Evolutionary conservation across 2,113 vertebrate species (phyloP).

Genomic region (Spheniscus mendiculus): DNA sequence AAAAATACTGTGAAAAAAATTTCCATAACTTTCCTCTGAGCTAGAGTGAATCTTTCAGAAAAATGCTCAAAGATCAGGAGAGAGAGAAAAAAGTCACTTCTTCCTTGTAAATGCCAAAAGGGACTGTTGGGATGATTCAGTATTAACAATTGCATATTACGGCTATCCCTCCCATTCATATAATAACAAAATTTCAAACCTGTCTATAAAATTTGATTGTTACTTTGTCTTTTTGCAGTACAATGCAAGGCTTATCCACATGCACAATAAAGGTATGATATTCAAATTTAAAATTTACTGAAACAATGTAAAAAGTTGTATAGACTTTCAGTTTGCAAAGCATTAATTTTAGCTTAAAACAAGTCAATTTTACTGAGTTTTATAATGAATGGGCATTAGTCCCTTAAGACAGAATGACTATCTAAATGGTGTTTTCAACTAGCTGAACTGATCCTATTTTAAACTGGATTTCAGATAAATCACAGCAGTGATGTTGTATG

Average conservation of each 20-base stretch:
- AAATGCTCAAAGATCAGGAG: neutral
- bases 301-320: neutral
- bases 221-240: neutral
- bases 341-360: neutral
- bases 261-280: neutral
- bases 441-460: neutral
- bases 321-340: neutral
- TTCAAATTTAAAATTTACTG: neutral
- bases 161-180: neutral
- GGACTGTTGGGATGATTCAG: neutral
- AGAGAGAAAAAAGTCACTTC: neutral
- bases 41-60: neutral
- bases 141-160: fast-evolving
- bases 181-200: neutral
- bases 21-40: neutral
- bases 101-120: neutral
- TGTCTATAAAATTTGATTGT: neutral
- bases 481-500: neutral
- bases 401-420: neutral
- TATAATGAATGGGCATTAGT: neutral
- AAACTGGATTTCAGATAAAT: neutral
- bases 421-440: neutral
- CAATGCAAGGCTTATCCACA: neutral
- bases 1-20: neutral
- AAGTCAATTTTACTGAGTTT: neutral